Evolutionary conservation across 2,113 vertebrate genomes (phyloP).

Genomic region (Brienomyrus brachyistius): DNA sequence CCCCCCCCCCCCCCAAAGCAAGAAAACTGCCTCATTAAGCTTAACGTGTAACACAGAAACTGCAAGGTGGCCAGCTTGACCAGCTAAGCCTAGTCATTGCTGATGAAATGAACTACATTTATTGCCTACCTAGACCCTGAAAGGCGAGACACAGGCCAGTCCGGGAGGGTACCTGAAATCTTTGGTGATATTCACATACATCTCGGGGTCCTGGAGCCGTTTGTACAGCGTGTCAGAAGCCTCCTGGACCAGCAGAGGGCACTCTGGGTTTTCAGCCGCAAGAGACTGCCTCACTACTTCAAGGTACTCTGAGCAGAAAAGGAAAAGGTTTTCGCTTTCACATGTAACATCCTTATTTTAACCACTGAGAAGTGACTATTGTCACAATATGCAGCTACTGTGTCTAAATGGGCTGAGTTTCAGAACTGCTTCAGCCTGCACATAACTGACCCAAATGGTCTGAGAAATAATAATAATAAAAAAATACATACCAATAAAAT

Average conservation of each 20-base stretch:
- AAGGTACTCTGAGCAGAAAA: constrained; percentile 47
- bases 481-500: background rate
- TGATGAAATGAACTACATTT: background rate
- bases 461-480: background rate
- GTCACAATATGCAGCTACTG: background rate
- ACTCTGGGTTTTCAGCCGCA: constrained; percentile 42
- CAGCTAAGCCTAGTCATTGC: background rate
- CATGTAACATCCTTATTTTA: background rate
- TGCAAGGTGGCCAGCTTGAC: background rate
- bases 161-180: constrained; percentile 53
- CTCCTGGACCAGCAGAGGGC: constrained; percentile 49
- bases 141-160: background rate
- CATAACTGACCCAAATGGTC: background rate
- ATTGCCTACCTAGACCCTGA: background rate
- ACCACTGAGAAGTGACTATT: background rate
- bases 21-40: background rate
- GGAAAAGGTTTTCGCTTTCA: background rate
- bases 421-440: background rate
- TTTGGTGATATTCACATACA: constrained; percentile 52
- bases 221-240: constrained; percentile 46
- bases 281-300: constrained; percentile 55
- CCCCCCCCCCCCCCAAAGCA: background rate
- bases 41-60: background rate
- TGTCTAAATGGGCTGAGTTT: background rate
- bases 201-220: constrained; percentile 44